Percentiles rank a stretch among this genome's conserved stretches.
Conservation (phyloP, 2,113 vertebrate species). For the Tetrao urogallus region DNA sequence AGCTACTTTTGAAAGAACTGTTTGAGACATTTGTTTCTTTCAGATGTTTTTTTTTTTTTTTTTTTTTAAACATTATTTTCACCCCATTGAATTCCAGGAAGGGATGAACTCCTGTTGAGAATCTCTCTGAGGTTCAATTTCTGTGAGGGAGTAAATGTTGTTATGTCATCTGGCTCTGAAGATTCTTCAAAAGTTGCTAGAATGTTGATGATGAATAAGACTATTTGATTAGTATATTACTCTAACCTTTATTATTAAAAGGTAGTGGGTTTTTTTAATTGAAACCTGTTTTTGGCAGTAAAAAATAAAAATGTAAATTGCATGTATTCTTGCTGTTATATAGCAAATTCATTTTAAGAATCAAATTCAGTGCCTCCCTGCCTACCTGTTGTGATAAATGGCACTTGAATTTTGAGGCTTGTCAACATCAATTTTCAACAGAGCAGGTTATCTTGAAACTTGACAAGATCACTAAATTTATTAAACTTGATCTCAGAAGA, state of each 20-base stretch:
- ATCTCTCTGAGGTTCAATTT: accelerated
- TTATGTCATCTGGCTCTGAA: background rate
- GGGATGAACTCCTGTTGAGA: background rate
- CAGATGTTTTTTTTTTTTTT: too few species aligned
- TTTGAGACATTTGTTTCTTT: background rate
- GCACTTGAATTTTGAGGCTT: background rate
- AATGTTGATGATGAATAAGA: background rate
- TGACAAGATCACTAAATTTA: constrained; percentile 28
- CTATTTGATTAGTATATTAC: background rate
- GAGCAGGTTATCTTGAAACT: background rate
- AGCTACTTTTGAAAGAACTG: accelerated
- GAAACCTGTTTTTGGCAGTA: background rate
- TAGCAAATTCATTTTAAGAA: background rate
- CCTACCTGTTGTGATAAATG: background rate
- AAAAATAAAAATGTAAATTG: background rate
- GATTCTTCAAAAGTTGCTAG: background rate
- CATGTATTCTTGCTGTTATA: background rate
- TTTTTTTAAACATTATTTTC: background rate
- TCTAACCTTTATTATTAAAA: background rate
- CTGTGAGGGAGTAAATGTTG: accelerated
- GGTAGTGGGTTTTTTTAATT: background rate
- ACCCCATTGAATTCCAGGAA: background rate
- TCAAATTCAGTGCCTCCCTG: background rate
- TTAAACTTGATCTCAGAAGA: constrained; percentile 33
- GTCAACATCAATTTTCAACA: background rate